Conservation (phyloP, 35 echinoderm and acorn worm species). For the Anneissia japonica region DNA sequence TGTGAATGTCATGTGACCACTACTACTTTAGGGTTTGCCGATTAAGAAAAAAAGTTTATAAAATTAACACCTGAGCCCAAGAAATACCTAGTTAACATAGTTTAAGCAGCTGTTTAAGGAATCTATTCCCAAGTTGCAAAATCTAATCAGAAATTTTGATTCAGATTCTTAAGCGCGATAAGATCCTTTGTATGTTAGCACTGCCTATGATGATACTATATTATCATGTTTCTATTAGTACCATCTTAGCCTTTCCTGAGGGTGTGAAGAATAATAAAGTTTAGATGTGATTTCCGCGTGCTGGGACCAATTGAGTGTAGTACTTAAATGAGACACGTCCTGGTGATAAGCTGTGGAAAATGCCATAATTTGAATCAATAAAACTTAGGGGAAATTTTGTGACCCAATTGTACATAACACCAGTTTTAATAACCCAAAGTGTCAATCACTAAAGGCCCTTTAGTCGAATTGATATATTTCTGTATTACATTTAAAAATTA, state of each 20-base stretch:
- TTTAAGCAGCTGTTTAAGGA: background rate
- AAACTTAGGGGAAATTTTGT: too few species aligned
- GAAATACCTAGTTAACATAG: background rate
- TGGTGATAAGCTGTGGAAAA: too few species aligned
- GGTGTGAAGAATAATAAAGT: background rate
- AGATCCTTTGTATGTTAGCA: background rate
- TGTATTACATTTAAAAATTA: too few species aligned
- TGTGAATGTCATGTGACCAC: too few species aligned
- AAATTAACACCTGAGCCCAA: background rate
- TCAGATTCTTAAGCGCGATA: background rate
- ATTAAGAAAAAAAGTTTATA: background rate
- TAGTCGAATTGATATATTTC: too few species aligned
- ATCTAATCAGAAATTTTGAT: background rate
- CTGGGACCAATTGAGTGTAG: background rate
- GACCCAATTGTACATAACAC: too few species aligned
- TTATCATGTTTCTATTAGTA: background rate
- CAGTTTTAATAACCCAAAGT: too few species aligned
- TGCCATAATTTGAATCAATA: too few species aligned
- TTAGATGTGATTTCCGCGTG: background rate
- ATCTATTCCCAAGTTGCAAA: background rate
- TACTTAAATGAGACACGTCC: too few species aligned
- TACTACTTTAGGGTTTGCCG: too few species aligned
- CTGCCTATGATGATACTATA: too few species aligned
- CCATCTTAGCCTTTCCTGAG: background rate
- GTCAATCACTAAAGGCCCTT: too few species aligned